Evolutionary conservation across 2,113 vertebrate species (phyloP), one percentile per base, ranked within the genome.

Genomic region (Microtus oregoni): DNA sequence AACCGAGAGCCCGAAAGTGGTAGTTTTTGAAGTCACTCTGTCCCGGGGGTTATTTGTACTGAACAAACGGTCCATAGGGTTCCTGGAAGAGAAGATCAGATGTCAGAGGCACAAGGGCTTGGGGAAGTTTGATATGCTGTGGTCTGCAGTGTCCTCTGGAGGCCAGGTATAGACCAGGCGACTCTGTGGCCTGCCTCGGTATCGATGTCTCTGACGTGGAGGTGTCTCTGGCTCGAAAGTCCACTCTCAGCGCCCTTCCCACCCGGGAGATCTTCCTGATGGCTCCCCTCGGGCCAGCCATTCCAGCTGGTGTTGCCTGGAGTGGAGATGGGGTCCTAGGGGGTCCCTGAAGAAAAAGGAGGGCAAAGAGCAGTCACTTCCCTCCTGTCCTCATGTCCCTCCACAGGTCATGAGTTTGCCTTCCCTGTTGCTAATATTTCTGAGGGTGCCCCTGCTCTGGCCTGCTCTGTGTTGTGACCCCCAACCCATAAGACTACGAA

Each of bases 391-490:
- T n/a, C 38, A 2, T 12, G 83, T 35, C 19, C 38, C 26, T 10
- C 19, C 12, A 50, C 13, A 7, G 35, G 38, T 15, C 5, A 7
- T 22, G 65, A 58, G n/a, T 13, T 15, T 90, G 6, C 19, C 24
- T 9, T 95, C 86, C 75, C 79, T 90, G 6, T 24, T 3, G 52
- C 52, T 47, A 75, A 50, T 70, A 9, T 35, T 92, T 87, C 73
- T 95, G 94, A 95, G 87, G 93, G 19, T 82, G 72, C 63, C 58
- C 86, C 72, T 61, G 11, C 44, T 87, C 28, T 32, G 50, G 73
- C 73, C 22, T 47, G 65, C 76, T 38, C 70, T 24, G 38, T 22
- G 35, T 52, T 61, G 89, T 91, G 90, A 67, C 91, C 67, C 72
- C 96, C 0, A 19, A 19, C 15, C 55, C 67, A 8, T 17, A 0